phyloP scores from a whole-genome alignment of 2,888 invertebrate genomes.

The Luperina testacea region DNA sequence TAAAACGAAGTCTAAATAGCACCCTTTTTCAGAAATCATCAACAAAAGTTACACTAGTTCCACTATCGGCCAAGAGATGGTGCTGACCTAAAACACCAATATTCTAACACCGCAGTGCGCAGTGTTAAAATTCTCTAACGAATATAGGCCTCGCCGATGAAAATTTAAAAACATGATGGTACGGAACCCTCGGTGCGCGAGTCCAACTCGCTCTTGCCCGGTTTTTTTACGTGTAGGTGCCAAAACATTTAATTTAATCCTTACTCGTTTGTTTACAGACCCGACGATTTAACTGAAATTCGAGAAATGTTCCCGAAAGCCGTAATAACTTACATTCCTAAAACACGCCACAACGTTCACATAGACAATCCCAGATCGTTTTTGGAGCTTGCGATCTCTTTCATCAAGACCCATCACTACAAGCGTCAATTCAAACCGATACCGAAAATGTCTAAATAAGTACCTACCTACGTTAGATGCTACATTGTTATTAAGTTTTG shows the following conservation, averaged over 20 bases:
- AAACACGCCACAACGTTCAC: constrained; percentile 79
- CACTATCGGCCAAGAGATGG: no score
- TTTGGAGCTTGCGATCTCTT: constrained; percentile 81
- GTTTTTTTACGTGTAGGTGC: not conserved
- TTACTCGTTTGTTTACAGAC: constrained; percentile 71
- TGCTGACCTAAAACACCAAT: no score
- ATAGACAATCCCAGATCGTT: constrained; percentile 83
- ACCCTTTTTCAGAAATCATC: no score
- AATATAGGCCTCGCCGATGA: no score
- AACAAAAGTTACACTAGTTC: no score
- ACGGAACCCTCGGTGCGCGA: no score
- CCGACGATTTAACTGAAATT: constrained; percentile 91
- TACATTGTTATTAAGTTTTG: not conserved
- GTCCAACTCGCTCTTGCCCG: no score
- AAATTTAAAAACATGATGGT: no score
- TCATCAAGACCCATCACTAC: constrained; percentile 73
- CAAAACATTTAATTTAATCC: not conserved
- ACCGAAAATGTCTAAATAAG: not conserved
- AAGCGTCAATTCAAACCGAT: constrained; percentile 27
- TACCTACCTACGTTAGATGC: not conserved
- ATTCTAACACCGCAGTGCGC: no score
- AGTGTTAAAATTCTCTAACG: no score
- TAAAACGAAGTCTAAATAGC: no score
- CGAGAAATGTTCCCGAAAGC: constrained; percentile 83
- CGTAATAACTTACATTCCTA: constrained; percentile 78